These are phyloP conservation scores for Helicoverpa assulta DNA, from an alignment of 2,888 invertebrate genomes.

Conservation along the genomic window DNA sequence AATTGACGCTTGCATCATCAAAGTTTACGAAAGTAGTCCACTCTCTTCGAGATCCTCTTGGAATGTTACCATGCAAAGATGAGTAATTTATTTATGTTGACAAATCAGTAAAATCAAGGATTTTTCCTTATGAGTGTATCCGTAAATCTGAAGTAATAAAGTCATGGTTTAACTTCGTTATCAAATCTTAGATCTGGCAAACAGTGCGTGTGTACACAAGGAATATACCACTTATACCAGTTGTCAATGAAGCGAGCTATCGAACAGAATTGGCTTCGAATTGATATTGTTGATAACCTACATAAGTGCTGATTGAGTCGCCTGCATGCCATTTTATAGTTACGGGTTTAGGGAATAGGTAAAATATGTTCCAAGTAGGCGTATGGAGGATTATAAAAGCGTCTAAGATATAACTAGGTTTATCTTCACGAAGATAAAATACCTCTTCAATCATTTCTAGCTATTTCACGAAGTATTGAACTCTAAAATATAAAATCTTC, in stretches of 20 bases:
- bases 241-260: conserved; percentile 61
- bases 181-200: conserved; percentile 48
- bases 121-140: conserved; percentile 35
- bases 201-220: conserved; percentile 27
- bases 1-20: conserved; percentile 41
- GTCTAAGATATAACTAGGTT: neutral
- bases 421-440: too few relatives aligned
- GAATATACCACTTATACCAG: conserved; percentile 43
- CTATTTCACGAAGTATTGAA: neutral
- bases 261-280: conserved; percentile 61
- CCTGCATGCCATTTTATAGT: conserved; percentile 23
- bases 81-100: conserved; percentile 10
- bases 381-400: neutral
- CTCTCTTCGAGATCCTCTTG: conserved; percentile 21
- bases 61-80: conserved; percentile 1
- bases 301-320: conserved; percentile 58
- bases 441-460: too few relatives aligned
- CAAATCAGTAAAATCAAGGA: conserved; percentile 27
- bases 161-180: conserved; percentile 41
- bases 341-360: conserved; percentile 9
- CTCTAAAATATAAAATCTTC: neutral
- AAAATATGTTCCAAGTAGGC: neutral
- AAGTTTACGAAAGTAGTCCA: conserved; percentile 37
- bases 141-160: conserved; percentile 36
- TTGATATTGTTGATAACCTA: conserved; percentile 70